phyloP scores from a whole-genome alignment of 1,140 invertebrate species.

The Zaprionus kolodkinae region DNA sequence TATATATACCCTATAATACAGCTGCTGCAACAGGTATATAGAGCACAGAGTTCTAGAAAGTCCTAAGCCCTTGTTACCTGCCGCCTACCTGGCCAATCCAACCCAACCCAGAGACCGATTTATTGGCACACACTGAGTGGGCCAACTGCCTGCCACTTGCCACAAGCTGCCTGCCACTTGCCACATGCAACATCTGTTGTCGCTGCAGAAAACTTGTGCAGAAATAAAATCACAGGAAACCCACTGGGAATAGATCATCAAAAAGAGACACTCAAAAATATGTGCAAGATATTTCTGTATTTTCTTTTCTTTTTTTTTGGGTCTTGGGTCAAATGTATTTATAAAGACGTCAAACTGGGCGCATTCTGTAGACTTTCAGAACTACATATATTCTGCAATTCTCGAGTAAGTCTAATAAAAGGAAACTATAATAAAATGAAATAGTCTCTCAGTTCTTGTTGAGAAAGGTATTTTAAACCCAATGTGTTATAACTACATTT shows the following conservation, averaged over 20 bases:
- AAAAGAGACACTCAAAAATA: background rate
- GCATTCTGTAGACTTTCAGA: background rate
- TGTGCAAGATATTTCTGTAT: background rate
- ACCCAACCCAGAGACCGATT: conserved; percentile 46
- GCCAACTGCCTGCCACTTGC: conserved; percentile 48
- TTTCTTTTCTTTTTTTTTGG: background rate
- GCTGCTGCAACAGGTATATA: background rate
- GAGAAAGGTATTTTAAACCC: no score
- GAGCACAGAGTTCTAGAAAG: background rate
- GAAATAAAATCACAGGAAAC: background rate
- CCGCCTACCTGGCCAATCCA: background rate
- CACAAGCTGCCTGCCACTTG: conserved; percentile 38
- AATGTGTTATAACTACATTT: no score
- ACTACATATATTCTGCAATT: background rate
- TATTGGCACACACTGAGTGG: conserved; percentile 75
- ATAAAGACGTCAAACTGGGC: conserved; percentile 1
- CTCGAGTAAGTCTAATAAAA: no score
- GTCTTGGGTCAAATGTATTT: background rate
- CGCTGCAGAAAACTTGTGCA: background rate
- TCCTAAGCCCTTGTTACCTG: conserved; percentile 1
- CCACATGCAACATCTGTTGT: conserved; percentile 14
- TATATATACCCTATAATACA: background rate
- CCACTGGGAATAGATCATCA: conserved; percentile 4
- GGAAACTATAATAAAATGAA: no score
- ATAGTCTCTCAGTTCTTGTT: no score